Conservation (phyloP, 1,140 invertebrate genomes). For the Drosophila fuyamai region DNA sequence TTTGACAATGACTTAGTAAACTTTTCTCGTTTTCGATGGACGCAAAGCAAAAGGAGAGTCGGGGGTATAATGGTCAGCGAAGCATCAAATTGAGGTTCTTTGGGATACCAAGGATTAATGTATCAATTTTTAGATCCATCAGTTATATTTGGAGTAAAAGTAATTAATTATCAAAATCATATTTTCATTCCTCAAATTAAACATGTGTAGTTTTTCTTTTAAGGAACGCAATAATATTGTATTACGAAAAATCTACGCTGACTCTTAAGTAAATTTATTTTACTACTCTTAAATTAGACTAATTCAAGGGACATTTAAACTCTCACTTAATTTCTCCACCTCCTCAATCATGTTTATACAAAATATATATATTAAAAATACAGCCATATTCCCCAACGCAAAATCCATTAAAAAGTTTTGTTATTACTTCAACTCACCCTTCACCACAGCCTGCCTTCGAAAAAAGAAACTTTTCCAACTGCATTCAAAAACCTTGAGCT, state of each 20-base stretch:
- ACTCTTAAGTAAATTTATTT: too few relatives aligned
- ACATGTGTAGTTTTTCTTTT: too few relatives aligned
- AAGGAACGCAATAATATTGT: too few relatives aligned
- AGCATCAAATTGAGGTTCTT: conserved; percentile 36
- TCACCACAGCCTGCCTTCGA: conserved; percentile 16
- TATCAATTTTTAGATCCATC: conserved; percentile 13
- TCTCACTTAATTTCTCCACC: conserved; percentile 9
- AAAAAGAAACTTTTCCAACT: conserved; percentile 57
- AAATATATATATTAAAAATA: conserved; percentile 27
- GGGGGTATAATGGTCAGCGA: neutral
- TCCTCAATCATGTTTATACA: conserved; percentile 7
- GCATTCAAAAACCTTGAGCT: conserved; percentile 72
- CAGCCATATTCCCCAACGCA: conserved; percentile 27
- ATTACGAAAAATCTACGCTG: too few relatives aligned
- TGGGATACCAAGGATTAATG: neutral
- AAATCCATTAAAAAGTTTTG: conserved; percentile 76
- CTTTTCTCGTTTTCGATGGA: conserved; percentile 32
- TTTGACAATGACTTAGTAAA: conserved; percentile 64
- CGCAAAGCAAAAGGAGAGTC: neutral
- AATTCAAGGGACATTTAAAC: conserved; percentile 14
- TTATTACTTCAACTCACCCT: conserved; percentile 34
- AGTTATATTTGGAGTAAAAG: too few relatives aligned
- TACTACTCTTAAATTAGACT: neutral
- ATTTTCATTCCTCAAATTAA: too few relatives aligned
- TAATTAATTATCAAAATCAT: neutral